Percentiles rank a stretch among this genome's conserved stretches.
Evolutionary conservation across 2,797 vertebrate species (phyloP).

Genomic region (Danio albolineatus): DNA sequence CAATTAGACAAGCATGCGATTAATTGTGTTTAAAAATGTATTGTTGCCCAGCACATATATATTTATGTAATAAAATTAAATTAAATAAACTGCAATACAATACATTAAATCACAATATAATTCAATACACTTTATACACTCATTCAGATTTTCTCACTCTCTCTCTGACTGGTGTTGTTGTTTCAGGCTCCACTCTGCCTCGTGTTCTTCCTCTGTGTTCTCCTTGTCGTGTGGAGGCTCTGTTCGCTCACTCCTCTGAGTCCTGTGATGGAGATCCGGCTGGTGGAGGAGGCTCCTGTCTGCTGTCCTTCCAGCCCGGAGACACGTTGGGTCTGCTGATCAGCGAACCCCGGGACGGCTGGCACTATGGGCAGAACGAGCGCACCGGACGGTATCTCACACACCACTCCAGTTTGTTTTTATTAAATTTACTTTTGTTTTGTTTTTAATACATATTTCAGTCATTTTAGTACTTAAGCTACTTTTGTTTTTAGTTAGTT

Average conservation of each 20-base stretch:
- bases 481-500: not conserved
- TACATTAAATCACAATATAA: no score
- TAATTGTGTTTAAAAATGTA: no score
- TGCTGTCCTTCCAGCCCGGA: constrained; percentile 81
- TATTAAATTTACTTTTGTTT: no score
- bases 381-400: constrained; percentile 78
- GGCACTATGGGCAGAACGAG: constrained; percentile 87
- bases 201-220: constrained; percentile 78
- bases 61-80: no score
- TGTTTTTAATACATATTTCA: not conserved
- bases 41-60: no score
- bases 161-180: not conserved
- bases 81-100: no score
- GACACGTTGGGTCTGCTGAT: constrained; percentile 82
- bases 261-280: constrained; percentile 60
- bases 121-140: no score
- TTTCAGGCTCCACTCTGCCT: constrained; percentile 79
- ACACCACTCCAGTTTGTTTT: no score
- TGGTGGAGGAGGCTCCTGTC: constrained; percentile 72
- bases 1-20: no score
- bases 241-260: constrained; percentile 79
- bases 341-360: constrained; percentile 85
- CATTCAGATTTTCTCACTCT: not conserved
- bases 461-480: not conserved
- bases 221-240: constrained; percentile 77